These are phyloP conservation scores for Ammospiza nelsoni DNA, from an alignment of 2,113 vertebrate species.

Conservation along the genomic window DNA sequence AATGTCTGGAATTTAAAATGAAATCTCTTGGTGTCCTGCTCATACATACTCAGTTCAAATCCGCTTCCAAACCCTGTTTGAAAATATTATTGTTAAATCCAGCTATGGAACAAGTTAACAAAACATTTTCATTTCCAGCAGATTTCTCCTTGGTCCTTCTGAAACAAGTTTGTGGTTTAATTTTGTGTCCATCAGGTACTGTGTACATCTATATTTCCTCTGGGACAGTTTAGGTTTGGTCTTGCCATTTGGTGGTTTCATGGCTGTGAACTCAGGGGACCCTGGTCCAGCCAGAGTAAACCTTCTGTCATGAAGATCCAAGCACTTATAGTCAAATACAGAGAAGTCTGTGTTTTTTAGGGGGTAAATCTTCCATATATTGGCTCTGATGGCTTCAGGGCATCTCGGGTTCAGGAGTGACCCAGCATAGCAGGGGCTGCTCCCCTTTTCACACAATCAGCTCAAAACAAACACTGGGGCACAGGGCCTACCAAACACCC, in stretches of 20 bases:
- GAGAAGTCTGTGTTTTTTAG: rapidly evolving
- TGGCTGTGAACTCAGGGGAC: neutral
- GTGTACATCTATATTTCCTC: rapidly evolving
- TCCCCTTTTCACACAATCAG: rapidly evolving
- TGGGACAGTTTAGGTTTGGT: rapidly evolving
- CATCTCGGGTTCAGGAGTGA: neutral
- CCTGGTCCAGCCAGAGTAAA: neutral
- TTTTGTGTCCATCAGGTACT: neutral
- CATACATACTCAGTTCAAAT: neutral
- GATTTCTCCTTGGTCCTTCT: neutral
- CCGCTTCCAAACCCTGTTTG: neutral
- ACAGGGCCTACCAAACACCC: neutral
- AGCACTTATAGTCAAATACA: neutral
- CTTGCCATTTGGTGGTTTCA: neutral
- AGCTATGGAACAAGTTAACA: neutral
- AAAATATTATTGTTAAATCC: neutral
- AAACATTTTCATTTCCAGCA: neutral
- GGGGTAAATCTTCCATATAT: neutral
- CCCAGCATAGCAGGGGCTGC: neutral
- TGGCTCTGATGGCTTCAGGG: neutral
- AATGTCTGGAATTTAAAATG: neutral
- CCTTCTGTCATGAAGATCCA: neutral
- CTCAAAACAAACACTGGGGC: neutral
- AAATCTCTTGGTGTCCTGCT: neutral
- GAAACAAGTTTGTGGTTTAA: neutral